Percentiles rank a stretch among this genome's conserved stretches.
phyloP scores from a whole-genome alignment of 2,797 vertebrate genomes.

The Nasua narica region DNA sequence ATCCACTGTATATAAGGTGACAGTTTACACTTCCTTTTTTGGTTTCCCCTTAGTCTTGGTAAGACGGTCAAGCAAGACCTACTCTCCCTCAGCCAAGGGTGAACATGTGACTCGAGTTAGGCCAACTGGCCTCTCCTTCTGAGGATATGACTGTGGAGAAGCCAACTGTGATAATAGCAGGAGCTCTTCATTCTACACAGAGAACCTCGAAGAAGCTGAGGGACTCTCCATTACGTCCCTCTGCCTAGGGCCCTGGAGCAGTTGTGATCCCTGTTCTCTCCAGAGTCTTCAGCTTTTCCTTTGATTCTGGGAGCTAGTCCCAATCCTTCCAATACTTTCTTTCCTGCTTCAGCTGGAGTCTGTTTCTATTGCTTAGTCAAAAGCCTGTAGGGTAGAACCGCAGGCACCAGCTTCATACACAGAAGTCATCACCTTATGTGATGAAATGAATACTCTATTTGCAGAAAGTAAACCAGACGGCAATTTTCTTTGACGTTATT shows the following conservation, averaged over 20 bases:
- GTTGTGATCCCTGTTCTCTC: neutral
- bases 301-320: neutral
- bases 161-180: neutral
- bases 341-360: neutral
- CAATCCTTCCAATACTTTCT: neutral
- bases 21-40: neutral
- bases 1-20: neutral
- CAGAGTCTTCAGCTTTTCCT: neutral
- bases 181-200: neutral
- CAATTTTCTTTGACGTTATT: constrained; percentile 13
- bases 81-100: neutral
- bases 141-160: neutral
- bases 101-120: neutral
- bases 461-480: neutral
- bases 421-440: neutral
- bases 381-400: neutral
- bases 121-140: neutral
- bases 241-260: neutral
- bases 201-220: neutral
- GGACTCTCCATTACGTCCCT: neutral
- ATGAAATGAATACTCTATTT: constrained; percentile 1
- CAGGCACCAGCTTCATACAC: neutral
- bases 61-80: neutral
- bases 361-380: constrained; percentile 13
- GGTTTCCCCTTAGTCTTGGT: neutral